A percentile compares a stretch with the other conserved stretches of the same genome.
These are phyloP conservation scores for Branchipolynoe longqiensis DNA, from an alignment of 2,888 invertebrate species.

Conservation along the genomic window DNA sequence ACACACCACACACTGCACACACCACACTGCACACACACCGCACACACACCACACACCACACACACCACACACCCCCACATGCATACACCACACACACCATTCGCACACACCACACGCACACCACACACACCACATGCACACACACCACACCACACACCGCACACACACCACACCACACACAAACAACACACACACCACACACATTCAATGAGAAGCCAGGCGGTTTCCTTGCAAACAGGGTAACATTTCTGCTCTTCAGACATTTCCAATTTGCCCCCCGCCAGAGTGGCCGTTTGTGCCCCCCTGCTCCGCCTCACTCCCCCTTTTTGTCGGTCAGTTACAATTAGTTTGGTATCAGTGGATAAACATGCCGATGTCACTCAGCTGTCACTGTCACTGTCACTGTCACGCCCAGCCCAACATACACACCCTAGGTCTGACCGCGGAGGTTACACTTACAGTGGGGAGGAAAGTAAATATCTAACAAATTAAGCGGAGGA, in stretches of 20 bases:
- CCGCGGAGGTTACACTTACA: not conserved
- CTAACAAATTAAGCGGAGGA: constrained; percentile 51
- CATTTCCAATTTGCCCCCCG: constrained; percentile 46
- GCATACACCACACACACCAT: too few species aligned
- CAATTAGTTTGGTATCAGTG: constrained; percentile 48
- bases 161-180: too few species aligned
- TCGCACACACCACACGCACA: too few species aligned
- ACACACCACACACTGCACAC: too few species aligned
- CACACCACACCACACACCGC: too few species aligned
- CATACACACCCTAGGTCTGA: constrained; percentile 2
- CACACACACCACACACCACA: too few species aligned
- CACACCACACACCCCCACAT: too few species aligned
- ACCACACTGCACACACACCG: too few species aligned
- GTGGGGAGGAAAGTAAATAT: constrained; percentile 44
- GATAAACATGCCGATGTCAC: constrained; percentile 31
- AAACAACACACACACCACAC: too few species aligned
- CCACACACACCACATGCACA: too few species aligned
- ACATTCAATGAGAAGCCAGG: too few species aligned
- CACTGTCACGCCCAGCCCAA: not conserved
- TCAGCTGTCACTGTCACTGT: constrained; percentile 1
- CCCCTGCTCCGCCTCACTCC: too few species aligned
- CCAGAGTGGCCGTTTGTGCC: constrained; percentile 25
- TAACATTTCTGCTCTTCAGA: constrained; percentile 35
- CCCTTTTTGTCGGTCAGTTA: constrained; percentile 47
- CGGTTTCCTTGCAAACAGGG: not conserved